Evolutionary conservation across 1,140 invertebrate species (phyloP).

Genomic region (Drosophila lini): DNA sequence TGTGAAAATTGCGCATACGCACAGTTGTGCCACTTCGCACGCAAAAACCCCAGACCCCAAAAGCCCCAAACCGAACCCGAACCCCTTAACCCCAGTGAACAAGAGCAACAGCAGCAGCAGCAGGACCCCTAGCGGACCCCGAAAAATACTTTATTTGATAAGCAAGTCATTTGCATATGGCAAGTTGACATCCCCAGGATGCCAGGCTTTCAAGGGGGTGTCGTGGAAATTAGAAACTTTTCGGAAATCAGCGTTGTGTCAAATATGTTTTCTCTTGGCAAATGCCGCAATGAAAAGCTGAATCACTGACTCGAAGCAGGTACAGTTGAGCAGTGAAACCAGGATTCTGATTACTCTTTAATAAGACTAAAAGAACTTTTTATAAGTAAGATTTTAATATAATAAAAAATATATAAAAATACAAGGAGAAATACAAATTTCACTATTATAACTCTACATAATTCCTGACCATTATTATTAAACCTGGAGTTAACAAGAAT

Average conservation of each 20-base stretch:
- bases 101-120: slow-evolving; percentile 9
- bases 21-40: slow-evolving; percentile 63
- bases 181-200: slow-evolving; percentile 51
- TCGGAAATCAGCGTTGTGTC: slow-evolving; percentile 63
- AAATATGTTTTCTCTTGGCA: slow-evolving; percentile 67
- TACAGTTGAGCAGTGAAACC: not conserved
- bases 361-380: not conserved
- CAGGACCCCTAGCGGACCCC: slow-evolving; percentile 20
- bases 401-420: not conserved
- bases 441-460: not conserved
- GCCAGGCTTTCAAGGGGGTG: slow-evolving; percentile 14
- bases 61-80: not conserved
- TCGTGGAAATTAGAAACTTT: slow-evolving; percentile 50
- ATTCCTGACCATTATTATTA: not conserved
- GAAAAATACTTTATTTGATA: slow-evolving; percentile 77
- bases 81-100: slow-evolving; percentile 11
- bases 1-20: slow-evolving; percentile 82
- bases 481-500: too few species aligned
- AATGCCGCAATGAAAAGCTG: not conserved
- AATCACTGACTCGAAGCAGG: not conserved
- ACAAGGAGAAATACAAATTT: too few species aligned
- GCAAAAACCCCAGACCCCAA: slow-evolving; percentile 24
- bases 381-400: not conserved
- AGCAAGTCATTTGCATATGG: slow-evolving; percentile 80
- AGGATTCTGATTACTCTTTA: not conserved